Percentiles rank a stretch among this genome's conserved stretches.
Evolutionary conservation across 2,797 vertebrate species (phyloP).

Genomic region (Rousettus madagascariensis): DNA sequence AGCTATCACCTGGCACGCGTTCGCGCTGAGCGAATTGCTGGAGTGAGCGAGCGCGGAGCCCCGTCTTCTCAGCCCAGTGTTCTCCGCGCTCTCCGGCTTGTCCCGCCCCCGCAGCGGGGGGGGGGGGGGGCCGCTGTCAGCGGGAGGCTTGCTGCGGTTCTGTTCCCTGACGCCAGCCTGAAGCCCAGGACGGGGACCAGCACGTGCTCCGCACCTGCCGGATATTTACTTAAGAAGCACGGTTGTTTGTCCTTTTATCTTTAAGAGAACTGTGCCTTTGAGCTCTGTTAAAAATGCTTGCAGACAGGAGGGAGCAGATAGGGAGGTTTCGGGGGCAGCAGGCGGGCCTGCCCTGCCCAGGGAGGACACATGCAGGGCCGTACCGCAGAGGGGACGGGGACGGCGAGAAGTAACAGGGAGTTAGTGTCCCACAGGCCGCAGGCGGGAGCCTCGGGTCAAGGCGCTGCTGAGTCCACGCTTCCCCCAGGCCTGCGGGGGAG

Average conservation of each 20-base stretch:
- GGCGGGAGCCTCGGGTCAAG: too few species aligned
- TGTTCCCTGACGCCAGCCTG: neutral
- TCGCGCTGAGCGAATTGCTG: fast-evolving
- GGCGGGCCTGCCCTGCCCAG: neutral
- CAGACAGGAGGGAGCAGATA: neutral
- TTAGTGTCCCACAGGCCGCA: neutral
- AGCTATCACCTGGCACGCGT: neutral
- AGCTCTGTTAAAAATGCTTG: neutral
- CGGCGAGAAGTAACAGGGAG: neutral
- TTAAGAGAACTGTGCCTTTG: neutral
- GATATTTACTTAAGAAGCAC: neutral
- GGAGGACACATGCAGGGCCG: neutral
- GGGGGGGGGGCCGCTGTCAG: neutral
- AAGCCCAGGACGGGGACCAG: neutral
- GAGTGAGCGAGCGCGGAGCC: fast-evolving
- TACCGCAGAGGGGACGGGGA: neutral
- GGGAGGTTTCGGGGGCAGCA: neutral
- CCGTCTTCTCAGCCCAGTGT: fast-evolving
- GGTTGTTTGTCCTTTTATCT: neutral
- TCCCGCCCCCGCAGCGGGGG: too few species aligned
- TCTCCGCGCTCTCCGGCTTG: neutral
- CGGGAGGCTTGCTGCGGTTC: neutral
- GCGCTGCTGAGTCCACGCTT: too few species aligned
- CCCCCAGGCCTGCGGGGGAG: neutral
- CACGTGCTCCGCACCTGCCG: neutral